These are phyloP conservation scores for Heptranchias perlo DNA, from an alignment of 2,113 vertebrate genomes.

Conservation along the genomic window DNA sequence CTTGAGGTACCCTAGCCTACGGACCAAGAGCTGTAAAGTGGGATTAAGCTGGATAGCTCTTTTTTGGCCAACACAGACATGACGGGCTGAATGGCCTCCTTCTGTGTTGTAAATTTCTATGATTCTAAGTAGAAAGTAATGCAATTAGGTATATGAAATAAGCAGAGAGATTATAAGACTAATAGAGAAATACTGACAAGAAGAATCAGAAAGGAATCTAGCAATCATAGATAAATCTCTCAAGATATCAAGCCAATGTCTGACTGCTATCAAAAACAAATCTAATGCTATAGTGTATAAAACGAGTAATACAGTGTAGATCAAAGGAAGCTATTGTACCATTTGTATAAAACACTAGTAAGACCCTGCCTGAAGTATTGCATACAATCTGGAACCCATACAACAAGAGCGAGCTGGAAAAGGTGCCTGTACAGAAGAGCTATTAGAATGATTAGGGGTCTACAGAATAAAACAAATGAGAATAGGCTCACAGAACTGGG, in stretches of 20 bases:
- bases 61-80: too few species aligned
- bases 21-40: too few species aligned
- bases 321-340: not conserved
- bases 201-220: not conserved
- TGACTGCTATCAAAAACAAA: not conserved
- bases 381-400: not conserved
- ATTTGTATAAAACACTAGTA: not conserved
- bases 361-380: not conserved
- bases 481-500: not conserved
- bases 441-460: not conserved
- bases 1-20: too few species aligned
- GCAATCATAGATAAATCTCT: not conserved
- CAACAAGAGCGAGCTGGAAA: not conserved
- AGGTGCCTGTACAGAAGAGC: not conserved
- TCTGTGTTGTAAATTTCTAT: too few species aligned
- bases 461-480: constrained; percentile 1
- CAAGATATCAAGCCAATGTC: not conserved
- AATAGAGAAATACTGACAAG: not conserved
- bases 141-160: not conserved
- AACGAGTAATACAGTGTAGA: not conserved
- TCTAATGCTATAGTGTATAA: not conserved
- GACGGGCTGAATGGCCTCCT: too few species aligned
- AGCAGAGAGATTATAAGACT: not conserved
- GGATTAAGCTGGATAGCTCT: too few species aligned
- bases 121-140: not conserved